Evolutionary conservation across 2,797 vertebrate species (phyloP).

Genomic region (Lophotriccus pileatus): DNA sequence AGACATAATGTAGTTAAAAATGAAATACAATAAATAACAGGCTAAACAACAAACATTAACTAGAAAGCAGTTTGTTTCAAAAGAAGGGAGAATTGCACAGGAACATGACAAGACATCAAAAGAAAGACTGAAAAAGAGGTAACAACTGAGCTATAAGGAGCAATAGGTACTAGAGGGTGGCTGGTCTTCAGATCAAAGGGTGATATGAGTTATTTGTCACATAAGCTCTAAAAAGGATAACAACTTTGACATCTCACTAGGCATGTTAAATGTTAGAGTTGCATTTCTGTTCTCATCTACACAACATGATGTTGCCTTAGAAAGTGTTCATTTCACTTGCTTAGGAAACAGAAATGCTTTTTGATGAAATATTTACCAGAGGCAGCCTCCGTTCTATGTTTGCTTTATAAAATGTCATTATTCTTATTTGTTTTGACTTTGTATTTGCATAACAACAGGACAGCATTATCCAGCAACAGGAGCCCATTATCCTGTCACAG

Average conservation of each 20-base stretch:
- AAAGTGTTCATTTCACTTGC: background rate
- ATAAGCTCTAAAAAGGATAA: background rate
- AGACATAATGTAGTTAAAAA: background rate
- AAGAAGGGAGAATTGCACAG: background rate
- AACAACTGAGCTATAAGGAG: background rate
- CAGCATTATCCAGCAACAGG: background rate
- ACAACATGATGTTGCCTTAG: background rate
- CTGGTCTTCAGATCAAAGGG: background rate
- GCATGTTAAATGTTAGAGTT: background rate
- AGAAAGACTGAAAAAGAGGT: background rate
- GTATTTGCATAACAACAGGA: background rate
- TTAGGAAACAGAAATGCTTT: background rate
- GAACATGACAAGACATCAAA: background rate
- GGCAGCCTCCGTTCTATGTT: background rate
- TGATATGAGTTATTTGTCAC: background rate
- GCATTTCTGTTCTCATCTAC: background rate
- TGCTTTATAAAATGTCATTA: background rate
- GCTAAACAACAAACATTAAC: background rate
- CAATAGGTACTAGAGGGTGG: background rate
- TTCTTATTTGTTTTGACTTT: slow-evolving; percentile 21
- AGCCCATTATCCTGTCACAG: background rate
- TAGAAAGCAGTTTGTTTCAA: background rate
- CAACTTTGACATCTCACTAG: background rate
- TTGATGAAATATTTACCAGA: background rate
- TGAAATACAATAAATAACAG: background rate